Percentiles rank a stretch among this genome's conserved stretches.
Conservation (phyloP, 2,113 vertebrate genomes). For the Cettia cetti region DNA sequence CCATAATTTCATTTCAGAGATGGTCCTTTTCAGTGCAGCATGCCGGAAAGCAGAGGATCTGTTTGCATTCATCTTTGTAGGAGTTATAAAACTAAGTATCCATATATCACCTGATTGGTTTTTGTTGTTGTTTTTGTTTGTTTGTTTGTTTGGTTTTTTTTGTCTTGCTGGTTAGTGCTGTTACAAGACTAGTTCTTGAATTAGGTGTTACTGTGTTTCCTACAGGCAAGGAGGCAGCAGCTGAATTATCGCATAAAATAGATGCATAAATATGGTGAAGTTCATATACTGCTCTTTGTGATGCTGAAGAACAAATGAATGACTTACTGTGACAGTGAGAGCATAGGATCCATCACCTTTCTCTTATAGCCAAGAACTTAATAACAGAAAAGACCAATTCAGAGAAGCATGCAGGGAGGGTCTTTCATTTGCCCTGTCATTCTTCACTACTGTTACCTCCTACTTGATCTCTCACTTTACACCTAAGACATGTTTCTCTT, state of each 20-base stretch:
- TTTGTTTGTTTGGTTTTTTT: background rate
- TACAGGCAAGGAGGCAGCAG: background rate
- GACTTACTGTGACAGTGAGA: background rate
- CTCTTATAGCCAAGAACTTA: background rate
- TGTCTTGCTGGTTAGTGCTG: background rate
- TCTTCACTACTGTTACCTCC: background rate
- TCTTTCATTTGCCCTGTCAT: background rate
- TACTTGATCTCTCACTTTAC: constrained; percentile 25
- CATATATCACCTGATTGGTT: background rate
- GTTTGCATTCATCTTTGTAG: background rate
- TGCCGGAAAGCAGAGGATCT: background rate
- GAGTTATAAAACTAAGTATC: background rate
- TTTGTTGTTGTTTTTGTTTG: background rate
- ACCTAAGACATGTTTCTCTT: constrained; percentile 4
- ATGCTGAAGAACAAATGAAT: background rate
- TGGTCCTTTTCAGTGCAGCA: background rate
- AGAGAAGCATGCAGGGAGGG: background rate
- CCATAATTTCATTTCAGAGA: background rate
- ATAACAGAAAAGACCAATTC: constrained; percentile 16
- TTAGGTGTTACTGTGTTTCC: background rate
- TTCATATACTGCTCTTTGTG: background rate
- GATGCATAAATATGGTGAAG: background rate
- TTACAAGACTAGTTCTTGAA: background rate
- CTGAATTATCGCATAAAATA: background rate
- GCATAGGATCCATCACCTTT: background rate